Conservation (phyloP, 2,888 invertebrate genomes). For the Plebejus anna region DNA sequence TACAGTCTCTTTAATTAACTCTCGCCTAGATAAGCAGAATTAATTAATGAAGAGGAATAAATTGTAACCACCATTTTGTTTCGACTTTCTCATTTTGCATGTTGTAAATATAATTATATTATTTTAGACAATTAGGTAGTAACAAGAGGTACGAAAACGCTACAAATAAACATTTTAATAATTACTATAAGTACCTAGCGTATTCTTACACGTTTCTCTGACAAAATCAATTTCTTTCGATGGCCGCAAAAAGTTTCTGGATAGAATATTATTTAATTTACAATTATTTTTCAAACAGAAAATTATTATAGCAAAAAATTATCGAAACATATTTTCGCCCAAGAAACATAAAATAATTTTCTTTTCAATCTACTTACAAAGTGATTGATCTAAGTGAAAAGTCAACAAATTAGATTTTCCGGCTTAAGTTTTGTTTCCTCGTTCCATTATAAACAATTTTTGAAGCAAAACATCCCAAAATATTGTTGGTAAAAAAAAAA, state of each 20-base stretch:
- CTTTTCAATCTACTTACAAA: background rate
- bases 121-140: background rate
- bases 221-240: too few species aligned
- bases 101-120: background rate
- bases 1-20: constrained; percentile 25
- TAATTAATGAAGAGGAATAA: constrained; percentile 20
- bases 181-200: too few species aligned
- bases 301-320: too few species aligned
- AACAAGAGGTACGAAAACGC: background rate
- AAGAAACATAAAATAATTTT: too few species aligned
- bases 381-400: background rate
- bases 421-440: background rate
- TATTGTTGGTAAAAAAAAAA: too few species aligned
- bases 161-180: too few species aligned
- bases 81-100: background rate
- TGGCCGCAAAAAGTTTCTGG: too few species aligned
- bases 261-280: too few species aligned
- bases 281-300: too few species aligned
- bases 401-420: background rate
- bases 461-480: background rate
- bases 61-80: background rate
- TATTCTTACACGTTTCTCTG: too few species aligned
- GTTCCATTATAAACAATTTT: background rate
- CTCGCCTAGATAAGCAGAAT: constrained; percentile 14
- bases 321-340: too few species aligned